phyloP scores from a whole-genome alignment of 1,140 invertebrate genomes.

The Microplitis mediator region DNA sequence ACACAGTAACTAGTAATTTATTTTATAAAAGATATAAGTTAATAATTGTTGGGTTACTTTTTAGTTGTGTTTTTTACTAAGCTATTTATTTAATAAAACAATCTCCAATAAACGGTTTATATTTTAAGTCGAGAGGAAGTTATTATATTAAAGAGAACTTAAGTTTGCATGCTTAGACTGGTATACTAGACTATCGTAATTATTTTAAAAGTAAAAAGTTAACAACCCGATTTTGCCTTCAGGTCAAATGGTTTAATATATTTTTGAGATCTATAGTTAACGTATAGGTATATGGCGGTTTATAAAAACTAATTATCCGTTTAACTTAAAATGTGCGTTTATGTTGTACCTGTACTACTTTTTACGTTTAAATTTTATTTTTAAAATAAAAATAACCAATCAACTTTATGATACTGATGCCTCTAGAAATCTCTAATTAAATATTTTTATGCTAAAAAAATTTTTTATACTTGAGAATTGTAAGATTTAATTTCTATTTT shows the following conservation, averaged over 20 bases:
- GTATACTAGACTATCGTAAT: constrained; percentile 35
- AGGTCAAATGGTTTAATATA: constrained; percentile 9
- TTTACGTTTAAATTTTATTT: too few relatives aligned
- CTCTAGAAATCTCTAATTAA: neutral
- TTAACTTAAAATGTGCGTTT: too few relatives aligned
- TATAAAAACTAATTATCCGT: too few relatives aligned
- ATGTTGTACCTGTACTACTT: too few relatives aligned
- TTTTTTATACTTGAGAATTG: too few relatives aligned
- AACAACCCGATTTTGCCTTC: constrained; percentile 25
- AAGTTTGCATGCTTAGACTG: neutral
- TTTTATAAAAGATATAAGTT: too few relatives aligned
- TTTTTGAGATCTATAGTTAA: constrained; percentile 36
- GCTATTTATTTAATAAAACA: neutral
- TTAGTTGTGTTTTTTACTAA: neutral
- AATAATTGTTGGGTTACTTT: too few relatives aligned
- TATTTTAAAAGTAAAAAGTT: constrained; percentile 32
- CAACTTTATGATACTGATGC: neutral
- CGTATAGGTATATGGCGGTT: constrained; percentile 30
- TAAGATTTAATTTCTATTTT: neutral
- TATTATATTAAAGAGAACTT: neutral
- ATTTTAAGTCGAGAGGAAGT: neutral
- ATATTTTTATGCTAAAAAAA: too few relatives aligned
- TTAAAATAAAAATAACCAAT: too few relatives aligned
- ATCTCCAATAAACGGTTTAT: constrained; percentile 3
- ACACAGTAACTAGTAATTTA: too few relatives aligned